Conservation (phyloP, 2,888 invertebrate genomes). For the Penaeus monodon region DNA sequence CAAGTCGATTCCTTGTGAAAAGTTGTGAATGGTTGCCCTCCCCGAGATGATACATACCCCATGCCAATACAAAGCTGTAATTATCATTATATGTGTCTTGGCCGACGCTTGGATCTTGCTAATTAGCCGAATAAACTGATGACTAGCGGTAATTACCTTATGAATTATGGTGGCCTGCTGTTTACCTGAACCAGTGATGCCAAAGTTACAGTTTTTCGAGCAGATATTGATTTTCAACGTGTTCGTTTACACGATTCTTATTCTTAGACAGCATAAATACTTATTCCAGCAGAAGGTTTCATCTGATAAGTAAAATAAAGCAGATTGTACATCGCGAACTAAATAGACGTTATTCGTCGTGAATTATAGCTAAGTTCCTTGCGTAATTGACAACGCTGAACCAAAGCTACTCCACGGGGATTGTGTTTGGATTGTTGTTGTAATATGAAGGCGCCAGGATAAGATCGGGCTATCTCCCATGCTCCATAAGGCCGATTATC, state of each 20-base stretch:
- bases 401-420: conserved; percentile 54
- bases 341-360: background rate
- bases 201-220: conserved; percentile 35
- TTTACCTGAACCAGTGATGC: conserved; percentile 56
- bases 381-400: conserved; percentile 56
- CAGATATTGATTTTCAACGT: conserved; percentile 2
- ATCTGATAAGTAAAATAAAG: too few species aligned
- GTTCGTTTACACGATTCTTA: background rate
- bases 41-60: conserved; percentile 47
- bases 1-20: conserved; percentile 54
- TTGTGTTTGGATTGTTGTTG: conserved; percentile 60
- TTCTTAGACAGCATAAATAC: background rate
- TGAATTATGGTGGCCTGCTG: conserved; percentile 59
- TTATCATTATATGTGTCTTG: conserved; percentile 61
- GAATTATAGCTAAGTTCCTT: background rate
- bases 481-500: conserved; percentile 15
- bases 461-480: conserved; percentile 20
- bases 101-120: conserved; percentile 62
- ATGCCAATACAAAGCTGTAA: conserved; percentile 60
- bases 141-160: conserved; percentile 59
- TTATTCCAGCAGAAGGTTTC: too few species aligned
- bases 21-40: conserved; percentile 47
- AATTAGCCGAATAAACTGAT: conserved; percentile 61
- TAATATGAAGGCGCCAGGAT: conserved; percentile 45
- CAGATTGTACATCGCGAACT: background rate